Percentiles rank a stretch among this genome's conserved stretches.
Conservation (phyloP, 2,113 vertebrate species). For the Pteronura brasiliensis region DNA sequence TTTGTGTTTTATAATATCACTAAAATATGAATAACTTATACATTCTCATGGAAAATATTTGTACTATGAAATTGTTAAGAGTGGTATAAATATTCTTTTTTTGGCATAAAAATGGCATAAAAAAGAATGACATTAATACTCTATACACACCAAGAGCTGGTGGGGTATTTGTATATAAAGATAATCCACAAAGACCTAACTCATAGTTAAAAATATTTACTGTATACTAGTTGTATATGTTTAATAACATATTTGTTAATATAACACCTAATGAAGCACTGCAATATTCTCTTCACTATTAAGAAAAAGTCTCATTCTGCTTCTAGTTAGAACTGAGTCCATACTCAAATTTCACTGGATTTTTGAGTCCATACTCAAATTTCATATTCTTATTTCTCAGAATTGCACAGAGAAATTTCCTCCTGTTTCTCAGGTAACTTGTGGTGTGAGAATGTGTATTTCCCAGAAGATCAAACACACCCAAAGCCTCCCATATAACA, state of each 20-base stretch:
- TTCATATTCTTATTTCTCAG: not conserved
- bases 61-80: not conserved
- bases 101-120: not conserved
- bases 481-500: rapidly evolving
- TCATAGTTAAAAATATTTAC: not conserved
- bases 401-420: not conserved
- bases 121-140: not conserved
- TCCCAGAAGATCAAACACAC: not conserved
- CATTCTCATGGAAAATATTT: not conserved
- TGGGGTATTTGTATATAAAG: not conserved
- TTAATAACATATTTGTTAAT: not conserved
- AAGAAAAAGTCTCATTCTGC: not conserved
- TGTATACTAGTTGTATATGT: not conserved
- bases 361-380: not conserved
- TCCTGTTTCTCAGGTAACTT: not conserved
- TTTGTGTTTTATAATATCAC: not conserved
- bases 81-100: not conserved
- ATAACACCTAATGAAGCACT: not conserved
- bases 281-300: not conserved
- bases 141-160: not conserved
- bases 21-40: constrained; percentile 17
- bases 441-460: not conserved
- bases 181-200: not conserved
- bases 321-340: not conserved
- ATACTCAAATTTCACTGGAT: not conserved